phyloP scores from a whole-genome alignment of 2,797 vertebrate genomes.

The Eremophila alpestris region DNA sequence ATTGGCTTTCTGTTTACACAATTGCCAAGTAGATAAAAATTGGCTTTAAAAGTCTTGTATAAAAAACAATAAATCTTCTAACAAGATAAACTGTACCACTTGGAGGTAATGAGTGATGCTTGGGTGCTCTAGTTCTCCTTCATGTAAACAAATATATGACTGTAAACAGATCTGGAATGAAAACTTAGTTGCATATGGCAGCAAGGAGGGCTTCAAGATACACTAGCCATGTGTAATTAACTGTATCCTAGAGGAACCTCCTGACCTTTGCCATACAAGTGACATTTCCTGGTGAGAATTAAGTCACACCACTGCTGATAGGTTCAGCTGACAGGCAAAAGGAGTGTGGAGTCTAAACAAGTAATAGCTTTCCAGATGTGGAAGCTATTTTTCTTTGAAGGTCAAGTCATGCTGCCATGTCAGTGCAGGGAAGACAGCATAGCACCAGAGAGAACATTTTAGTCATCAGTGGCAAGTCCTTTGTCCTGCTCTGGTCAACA shows the following conservation, averaged over 20 bases:
- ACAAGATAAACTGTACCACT: constrained; percentile 17
- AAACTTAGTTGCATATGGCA: neutral
- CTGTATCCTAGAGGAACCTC: neutral
- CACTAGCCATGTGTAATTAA: neutral
- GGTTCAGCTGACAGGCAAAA: neutral
- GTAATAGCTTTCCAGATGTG: neutral
- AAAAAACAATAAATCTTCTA: constrained; percentile 1
- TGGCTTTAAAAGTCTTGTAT: neutral
- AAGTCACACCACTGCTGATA: neutral
- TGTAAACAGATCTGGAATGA: neutral
- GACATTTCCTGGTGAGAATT: neutral
- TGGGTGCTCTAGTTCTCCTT: neutral
- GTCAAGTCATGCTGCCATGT: neutral
- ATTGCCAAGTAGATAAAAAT: neutral
- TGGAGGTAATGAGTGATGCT: neutral
- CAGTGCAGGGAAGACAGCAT: neutral
- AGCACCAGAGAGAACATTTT: neutral
- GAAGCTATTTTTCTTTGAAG: neutral
- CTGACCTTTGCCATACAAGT: neutral
- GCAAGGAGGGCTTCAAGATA: neutral
- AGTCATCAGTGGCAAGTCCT: neutral
- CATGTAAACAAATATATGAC: neutral
- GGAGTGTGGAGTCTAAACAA: neutral
- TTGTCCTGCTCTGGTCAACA: neutral
- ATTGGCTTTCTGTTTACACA: neutral